These are phyloP conservation scores for Villa cingulata DNA, from an alignment of 2,888 invertebrate genomes.

Conservation along the genomic window DNA sequence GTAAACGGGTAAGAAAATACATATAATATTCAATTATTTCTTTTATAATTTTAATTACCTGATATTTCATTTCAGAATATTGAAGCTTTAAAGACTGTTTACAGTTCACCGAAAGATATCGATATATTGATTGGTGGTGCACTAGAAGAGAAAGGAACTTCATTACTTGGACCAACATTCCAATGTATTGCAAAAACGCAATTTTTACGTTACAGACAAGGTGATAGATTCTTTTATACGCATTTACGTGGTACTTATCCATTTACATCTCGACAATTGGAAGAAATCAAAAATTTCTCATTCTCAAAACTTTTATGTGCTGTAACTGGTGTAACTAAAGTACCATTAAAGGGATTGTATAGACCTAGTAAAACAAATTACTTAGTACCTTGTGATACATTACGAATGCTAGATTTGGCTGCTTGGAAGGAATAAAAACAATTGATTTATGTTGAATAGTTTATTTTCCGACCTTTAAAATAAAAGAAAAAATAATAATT, in stretches of 20 bases:
- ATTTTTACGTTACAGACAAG: slow-evolving; percentile 46
- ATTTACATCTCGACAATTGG: slow-evolving; percentile 37
- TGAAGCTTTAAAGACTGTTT: slow-evolving; percentile 33
- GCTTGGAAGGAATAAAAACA: slow-evolving; percentile 38
- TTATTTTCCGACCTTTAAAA: no score
- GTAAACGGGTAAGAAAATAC: slow-evolving; percentile 32
- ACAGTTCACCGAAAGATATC: slow-evolving; percentile 42
- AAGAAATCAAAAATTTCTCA: slow-evolving; percentile 48
- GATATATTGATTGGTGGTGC: slow-evolving; percentile 63
- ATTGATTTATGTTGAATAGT: no score
- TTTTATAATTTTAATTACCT: no score
- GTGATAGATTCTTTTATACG: slow-evolving; percentile 64
- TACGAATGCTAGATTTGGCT: slow-evolving; percentile 40
- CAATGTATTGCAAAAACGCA: slow-evolving; percentile 61
- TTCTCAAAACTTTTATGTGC: slow-evolving; percentile 51
- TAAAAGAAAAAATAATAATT: no score
- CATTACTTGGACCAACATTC: slow-evolving; percentile 56
- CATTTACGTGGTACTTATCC: slow-evolving; percentile 30
- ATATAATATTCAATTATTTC: slow-evolving; percentile 1
- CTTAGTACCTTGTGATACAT: slow-evolving; percentile 11
- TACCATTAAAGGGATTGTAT: slow-evolving; percentile 10
- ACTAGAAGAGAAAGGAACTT: slow-evolving; percentile 49
- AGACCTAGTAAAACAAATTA: background rate
- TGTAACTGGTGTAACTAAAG: slow-evolving; percentile 47
- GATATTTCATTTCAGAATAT: slow-evolving; percentile 36